Evolutionary conservation across 2,888 invertebrate species (phyloP).

Genomic region (Tridacna gigas): DNA sequence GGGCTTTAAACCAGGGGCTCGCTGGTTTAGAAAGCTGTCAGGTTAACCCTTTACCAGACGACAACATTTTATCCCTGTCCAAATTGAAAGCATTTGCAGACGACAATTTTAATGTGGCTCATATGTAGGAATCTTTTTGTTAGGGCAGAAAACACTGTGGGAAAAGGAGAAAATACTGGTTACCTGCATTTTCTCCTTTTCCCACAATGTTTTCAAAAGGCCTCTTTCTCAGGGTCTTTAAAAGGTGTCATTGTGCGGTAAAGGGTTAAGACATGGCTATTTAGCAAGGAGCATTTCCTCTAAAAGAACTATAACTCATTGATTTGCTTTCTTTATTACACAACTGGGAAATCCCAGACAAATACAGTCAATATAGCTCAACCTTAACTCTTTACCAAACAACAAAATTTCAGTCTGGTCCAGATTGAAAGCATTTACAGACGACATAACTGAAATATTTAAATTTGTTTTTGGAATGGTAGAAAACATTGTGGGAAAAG

Average conservation of each 20-base stretch:
- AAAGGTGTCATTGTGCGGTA: no score
- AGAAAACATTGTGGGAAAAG: no score
- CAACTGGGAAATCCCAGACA: slow-evolving; percentile 3
- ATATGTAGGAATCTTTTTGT: no score
- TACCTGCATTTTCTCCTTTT: not conserved
- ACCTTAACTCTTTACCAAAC: no score
- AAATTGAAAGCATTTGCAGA: not conserved
- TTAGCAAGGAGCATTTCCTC: not conserved
- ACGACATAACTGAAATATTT: no score
- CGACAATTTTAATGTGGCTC: not conserved
- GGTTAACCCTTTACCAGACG: not conserved
- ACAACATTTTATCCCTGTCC: not conserved
- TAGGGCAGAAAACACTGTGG: not conserved
- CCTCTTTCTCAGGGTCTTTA: no score
- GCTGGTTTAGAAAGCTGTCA: no score
- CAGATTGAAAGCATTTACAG: no score
- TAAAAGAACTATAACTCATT: slow-evolving; percentile 2
- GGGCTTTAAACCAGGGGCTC: no score
- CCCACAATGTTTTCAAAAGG: not conserved
- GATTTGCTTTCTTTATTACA: not conserved
- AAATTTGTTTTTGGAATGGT: no score
- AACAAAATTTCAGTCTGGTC: no score
- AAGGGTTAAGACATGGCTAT: no score
- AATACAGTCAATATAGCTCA: not conserved
- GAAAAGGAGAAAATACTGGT: not conserved